Percentiles rank a stretch among this genome's conserved stretches.
phyloP scores from a whole-genome alignment of 37 sponge, comb jelly and placozoan species.

The Beroe ovata region DNA sequence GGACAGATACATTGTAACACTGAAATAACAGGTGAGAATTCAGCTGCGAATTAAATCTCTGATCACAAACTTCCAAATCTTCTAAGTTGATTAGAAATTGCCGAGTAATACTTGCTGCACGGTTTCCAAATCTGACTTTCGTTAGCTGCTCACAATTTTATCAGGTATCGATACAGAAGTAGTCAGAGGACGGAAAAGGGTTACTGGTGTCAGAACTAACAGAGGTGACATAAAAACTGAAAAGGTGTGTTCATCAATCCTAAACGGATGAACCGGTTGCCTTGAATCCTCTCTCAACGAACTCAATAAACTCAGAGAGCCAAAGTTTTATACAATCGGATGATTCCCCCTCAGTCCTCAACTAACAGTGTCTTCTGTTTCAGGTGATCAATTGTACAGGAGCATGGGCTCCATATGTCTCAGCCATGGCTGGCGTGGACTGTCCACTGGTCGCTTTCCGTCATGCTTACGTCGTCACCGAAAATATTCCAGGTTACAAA shows the following conservation, averaged over 20 bases:
- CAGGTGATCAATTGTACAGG: constrained; percentile 83
- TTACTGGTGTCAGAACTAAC: constrained; percentile 76
- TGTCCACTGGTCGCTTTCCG: constrained; percentile 62
- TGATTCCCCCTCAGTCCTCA: no score
- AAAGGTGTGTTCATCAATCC: no score
- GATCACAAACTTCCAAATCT: no score
- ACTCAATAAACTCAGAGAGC: no score
- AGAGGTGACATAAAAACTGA: constrained; percentile 76
- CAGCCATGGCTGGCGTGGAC: constrained; percentile 56
- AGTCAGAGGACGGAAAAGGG: constrained; percentile 56
- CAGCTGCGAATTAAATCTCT: not conserved
- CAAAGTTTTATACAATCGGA: no score
- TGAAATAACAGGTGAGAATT: not conserved
- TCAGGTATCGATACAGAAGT: constrained; percentile 37
- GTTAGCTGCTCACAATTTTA: not conserved
- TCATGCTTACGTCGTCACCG: constrained; percentile 68
- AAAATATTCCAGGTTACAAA: constrained; percentile 16
- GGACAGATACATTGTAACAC: not conserved
- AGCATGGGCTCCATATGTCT: constrained; percentile 58
- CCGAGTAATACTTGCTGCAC: no score
- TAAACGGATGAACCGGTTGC: no score
- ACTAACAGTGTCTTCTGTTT: no score
- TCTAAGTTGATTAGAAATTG: no score
- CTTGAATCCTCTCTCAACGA: no score
- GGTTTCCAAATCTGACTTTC: no score